Evolutionary conservation across 2,888 invertebrate species (phyloP), one percentile per base, ranked within the genome.

Genomic region (Campoplex nolae): DNA sequence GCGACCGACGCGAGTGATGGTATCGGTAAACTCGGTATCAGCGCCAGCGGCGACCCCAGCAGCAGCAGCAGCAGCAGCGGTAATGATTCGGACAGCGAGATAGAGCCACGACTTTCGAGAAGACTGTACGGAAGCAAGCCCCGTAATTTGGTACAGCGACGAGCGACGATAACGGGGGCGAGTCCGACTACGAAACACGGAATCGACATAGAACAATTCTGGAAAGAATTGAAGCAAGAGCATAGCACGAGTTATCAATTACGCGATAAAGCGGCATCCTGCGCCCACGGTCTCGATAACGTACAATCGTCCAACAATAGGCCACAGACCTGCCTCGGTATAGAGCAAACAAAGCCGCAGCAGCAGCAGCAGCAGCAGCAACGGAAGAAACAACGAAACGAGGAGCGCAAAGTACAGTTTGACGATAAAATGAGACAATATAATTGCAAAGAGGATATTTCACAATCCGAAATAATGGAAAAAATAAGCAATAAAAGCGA

Each of bases 111-210:
- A 89, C 93, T 95, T 92, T 88, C 93, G 91, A 95, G 95, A 67
- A 94, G 97, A 56, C 95, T 98, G 92, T 97, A 97, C 93, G 96
- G 97, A 75, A 96, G 97, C 3, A 97, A 97, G 94, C 98, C 98
- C 11, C 95, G 97, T 84, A 96, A 97, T 32, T 96, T 97, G 88
- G 95, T 97, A 56, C 97, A 97, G 93, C 96, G 98, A 16, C 95
- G 99, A 28, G 98, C 98, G 90, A 98, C 98, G 1, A 97, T 99
- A 89, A 97, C 98, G 90, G 98, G 99, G 23, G 97, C 96, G 83
- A 96, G 96, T 89, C 97, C 97, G n/a, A 95, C 96, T 18, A 95
- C 95, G 88, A 95, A 96, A 91, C 96, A 97, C 82, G 96, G 96
- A 86, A 95, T 96, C 89, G 95, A 96, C 91, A 96, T 97, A 83